Conservation (phyloP, 2,797 vertebrate species). For the Sebastes steindachneri region DNA sequence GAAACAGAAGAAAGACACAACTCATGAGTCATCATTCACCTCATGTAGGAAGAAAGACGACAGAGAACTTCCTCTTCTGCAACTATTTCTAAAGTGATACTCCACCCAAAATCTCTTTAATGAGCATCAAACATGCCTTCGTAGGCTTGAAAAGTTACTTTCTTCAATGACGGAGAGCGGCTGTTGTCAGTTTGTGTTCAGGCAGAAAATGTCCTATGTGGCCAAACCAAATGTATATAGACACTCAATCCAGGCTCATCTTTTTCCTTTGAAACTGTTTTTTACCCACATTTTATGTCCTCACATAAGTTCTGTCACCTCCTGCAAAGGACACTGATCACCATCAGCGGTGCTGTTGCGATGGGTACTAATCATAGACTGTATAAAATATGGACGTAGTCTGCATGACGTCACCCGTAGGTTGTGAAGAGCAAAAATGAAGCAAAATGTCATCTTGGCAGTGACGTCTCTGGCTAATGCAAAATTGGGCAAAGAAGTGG, state of each 20-base stretch:
- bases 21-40: slow-evolving; percentile 49
- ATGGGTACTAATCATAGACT: background rate
- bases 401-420: too few relatives aligned
- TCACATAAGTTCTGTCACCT: background rate
- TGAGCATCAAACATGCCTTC: background rate
- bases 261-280: too few relatives aligned
- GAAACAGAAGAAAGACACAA: slow-evolving; percentile 15
- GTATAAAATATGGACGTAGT: too few relatives aligned
- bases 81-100: slow-evolving; percentile 23
- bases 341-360: background rate
- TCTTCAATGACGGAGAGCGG: background rate
- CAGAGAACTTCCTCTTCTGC: slow-evolving; percentile 15
- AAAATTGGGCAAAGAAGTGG: too few relatives aligned
- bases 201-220: background rate
- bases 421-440: too few relatives aligned
- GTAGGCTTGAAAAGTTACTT: background rate
- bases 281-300: background rate
- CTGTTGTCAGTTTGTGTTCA: background rate
- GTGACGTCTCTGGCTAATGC: too few relatives aligned
- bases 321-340: background rate
- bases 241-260: background rate
- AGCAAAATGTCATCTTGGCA: too few relatives aligned
- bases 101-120: background rate
- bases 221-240: background rate
- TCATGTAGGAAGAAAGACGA: slow-evolving; percentile 38